Base-by-base conservation (phyloP, 2,797 vertebrate genomes). In the Hemibagrus guttatus region DNA sequence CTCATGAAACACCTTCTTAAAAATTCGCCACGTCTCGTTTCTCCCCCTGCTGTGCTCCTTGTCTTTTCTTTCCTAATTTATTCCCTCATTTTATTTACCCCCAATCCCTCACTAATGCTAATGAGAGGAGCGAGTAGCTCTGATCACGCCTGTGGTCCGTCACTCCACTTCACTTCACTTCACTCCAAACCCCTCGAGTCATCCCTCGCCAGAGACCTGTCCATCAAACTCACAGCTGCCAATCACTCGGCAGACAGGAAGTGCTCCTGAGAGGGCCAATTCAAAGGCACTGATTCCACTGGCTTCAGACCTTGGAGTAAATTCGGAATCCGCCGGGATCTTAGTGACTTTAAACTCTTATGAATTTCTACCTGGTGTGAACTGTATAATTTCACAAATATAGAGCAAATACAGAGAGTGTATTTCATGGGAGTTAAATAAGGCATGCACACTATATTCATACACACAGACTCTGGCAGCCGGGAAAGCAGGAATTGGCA, bases 181-280 rank as follows among this genome's bases (percentile, higher is more conserved):
- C 82, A 93, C 93, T 94, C 93, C 92, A 93, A 94, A 93, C 92
- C 94, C 94, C 94, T 31, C 35, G 63, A 83, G 82, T 94, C 93
- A 93, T 95, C 94, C 94, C 93, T 93, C 94, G 90, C 94, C 93
- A 94, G 94, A 95, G 94, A 94, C 93, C 94, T 93, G 93, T 93
- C 93, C 94, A 91, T 93, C 94, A 94, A 92, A 89, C 91, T 92
- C 90, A 91, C 93, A 90, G 91, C 94, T 95, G 95, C 95, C 95
- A 95, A 94, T 96, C 95, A 95, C 91, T 85, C 89, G 11, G 52
- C 63, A 28, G 75, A 88, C 84, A 88, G 89, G 88, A 90, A 85
- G 86, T 84, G 83, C 84, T 90, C 88, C 64, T 81, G 81, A 88
- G 90, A 90, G 83, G 59, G 49, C 72, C 21, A 17, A 86, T 86